phyloP scores from a whole-genome alignment of 2,888 invertebrate species.

The Drosophila trichaetosa region DNA sequence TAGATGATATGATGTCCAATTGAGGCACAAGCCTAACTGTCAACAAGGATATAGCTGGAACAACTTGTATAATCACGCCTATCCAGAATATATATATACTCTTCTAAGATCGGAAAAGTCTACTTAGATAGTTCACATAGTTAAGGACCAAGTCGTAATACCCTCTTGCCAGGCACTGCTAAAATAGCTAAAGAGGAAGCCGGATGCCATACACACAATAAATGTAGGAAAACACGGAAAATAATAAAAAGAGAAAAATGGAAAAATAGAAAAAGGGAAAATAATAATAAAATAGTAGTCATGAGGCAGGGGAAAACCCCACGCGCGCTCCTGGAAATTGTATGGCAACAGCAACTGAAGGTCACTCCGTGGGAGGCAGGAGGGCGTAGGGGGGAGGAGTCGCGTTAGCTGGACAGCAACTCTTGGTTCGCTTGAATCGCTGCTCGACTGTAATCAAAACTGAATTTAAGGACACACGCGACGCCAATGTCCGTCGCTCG shows the following conservation, averaged over 20 bases:
- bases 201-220: conserved; percentile 3
- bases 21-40: not conserved
- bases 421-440: conserved; percentile 9
- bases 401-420: conserved; percentile 34
- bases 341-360: conserved; percentile 27
- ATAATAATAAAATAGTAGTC: conserved; percentile 1
- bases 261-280: conserved; percentile 6
- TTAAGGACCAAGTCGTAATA: not conserved
- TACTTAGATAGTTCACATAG: not conserved
- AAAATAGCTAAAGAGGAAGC: not conserved
- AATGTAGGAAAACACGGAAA: conserved; percentile 15
- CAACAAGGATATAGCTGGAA: not conserved
- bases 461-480: conserved; percentile 77
- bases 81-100: not conserved
- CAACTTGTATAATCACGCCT: not conserved
- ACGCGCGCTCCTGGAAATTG: conserved; percentile 31
- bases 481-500: conserved; percentile 42
- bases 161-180: not conserved
- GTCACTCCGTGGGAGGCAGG: not conserved
- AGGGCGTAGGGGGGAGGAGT: no score
- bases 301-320: conserved; percentile 9
- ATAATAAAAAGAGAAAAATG: conserved; percentile 17
- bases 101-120: not conserved
- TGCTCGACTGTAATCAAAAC: conserved; percentile 64
- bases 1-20: not conserved